These are phyloP conservation scores for Drosophila vallismaia DNA, from an alignment of 2,888 invertebrate species.

Conservation along the genomic window DNA sequence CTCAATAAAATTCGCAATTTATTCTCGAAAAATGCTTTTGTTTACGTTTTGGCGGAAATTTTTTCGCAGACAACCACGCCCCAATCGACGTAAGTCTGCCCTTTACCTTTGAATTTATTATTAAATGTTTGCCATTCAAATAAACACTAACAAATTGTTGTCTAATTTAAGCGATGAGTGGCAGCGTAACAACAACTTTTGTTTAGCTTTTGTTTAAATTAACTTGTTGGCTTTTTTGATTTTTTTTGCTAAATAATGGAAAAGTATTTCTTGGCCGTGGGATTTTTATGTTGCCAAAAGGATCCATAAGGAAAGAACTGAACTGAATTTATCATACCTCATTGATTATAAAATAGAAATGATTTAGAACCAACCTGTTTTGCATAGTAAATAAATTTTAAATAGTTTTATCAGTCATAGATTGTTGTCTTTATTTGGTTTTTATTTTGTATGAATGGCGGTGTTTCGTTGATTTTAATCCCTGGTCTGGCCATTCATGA, in stretches of 20 bases:
- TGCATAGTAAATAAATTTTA: not conserved
- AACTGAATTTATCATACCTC: not conserved
- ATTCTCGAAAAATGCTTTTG: constrained; percentile 43
- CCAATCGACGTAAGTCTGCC: constrained; percentile 33
- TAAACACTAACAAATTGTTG: constrained; percentile 47
- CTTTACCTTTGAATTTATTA: constrained; percentile 57
- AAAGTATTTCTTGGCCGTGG: constrained; percentile 29
- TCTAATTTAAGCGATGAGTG: constrained; percentile 32
- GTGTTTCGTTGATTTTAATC: constrained; percentile 17
- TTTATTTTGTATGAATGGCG: not conserved
- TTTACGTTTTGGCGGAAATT: constrained; percentile 46
- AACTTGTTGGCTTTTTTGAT: constrained; percentile 4
- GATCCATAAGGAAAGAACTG: not conserved
- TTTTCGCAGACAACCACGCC: constrained; percentile 39
- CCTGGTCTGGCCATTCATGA: constrained; percentile 60
- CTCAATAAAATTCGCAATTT: constrained; percentile 55
- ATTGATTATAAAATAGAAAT: not conserved
- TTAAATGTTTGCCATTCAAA: constrained; percentile 45
- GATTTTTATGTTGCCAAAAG: constrained; percentile 27
- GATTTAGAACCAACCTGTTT: not conserved
- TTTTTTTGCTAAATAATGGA: constrained; percentile 34
- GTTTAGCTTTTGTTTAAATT: constrained; percentile 32
- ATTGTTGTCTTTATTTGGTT: constrained; percentile 2
- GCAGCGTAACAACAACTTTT: constrained; percentile 4
- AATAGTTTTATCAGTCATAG: not conserved